Conservation (phyloP, 2,888 invertebrate species). For the Chrysotoxum bicinctum region DNA sequence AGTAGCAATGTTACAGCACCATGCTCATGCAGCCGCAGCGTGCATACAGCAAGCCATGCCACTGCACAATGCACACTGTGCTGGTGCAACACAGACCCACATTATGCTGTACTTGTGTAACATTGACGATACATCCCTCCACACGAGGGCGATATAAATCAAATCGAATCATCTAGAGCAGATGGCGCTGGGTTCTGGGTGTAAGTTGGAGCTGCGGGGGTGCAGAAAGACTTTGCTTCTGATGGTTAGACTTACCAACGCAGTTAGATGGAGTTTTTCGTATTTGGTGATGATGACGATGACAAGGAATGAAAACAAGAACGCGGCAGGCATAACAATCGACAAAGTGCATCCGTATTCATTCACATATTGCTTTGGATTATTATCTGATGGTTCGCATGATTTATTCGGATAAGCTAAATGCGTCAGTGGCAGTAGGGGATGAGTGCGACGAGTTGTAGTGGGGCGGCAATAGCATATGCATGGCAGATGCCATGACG, state of each 20-base stretch:
- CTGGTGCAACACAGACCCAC: constrained; percentile 66
- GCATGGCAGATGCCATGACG: constrained; percentile 63
- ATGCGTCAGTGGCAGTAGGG: constrained; percentile 10
- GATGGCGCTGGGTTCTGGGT: constrained; percentile 14
- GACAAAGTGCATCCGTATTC: constrained; percentile 63
- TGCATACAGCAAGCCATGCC: neutral
- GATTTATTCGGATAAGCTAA: constrained; percentile 65
- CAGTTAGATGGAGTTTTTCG: constrained; percentile 48
- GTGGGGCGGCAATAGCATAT: constrained; percentile 38
- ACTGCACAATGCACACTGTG: constrained; percentile 11
- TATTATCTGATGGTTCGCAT: constrained; percentile 67
- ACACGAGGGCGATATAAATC: constrained; percentile 55
- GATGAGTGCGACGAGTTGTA: neutral
- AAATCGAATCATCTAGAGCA: constrained; percentile 62
- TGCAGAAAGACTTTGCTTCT: neutral
- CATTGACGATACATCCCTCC: neutral
- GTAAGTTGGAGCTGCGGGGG: neutral
- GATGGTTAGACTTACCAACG: constrained; percentile 8
- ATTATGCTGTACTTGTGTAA: constrained; percentile 42
- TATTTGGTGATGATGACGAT: constrained; percentile 56
- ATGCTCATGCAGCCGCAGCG: too few relatives aligned
- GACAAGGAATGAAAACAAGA: constrained; percentile 66
- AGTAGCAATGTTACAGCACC: constrained; percentile 30
- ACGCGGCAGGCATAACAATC: constrained; percentile 71
- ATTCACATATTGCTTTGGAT: constrained; percentile 62